A percentile compares a stretch with the other conserved stretches of the same genome.
Evolutionary conservation across 2,113 vertebrate genomes (phyloP).

Genomic region (Microtus pennsylvanicus): DNA sequence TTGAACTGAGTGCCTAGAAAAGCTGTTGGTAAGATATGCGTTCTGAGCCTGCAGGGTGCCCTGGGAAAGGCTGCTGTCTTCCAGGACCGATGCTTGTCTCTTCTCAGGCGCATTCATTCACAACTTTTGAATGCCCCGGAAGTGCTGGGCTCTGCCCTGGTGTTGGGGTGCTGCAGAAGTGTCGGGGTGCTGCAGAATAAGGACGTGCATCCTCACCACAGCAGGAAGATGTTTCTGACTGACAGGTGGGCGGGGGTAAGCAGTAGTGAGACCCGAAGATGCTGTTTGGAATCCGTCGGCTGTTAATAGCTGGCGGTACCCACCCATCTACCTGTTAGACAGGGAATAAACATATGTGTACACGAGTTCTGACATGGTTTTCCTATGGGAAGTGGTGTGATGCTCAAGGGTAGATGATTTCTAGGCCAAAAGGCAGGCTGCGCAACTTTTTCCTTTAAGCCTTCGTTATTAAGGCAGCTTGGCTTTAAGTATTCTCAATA

Average conservation of each 20-base stretch:
- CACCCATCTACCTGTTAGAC: neutral
- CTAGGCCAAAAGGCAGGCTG: neutral
- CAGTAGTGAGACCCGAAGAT: neutral
- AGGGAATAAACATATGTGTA: neutral
- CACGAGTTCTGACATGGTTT: neutral
- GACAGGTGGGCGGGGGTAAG: neutral
- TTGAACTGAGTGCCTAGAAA: constrained; percentile 23
- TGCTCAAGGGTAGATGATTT: neutral
- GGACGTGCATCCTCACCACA: neutral
- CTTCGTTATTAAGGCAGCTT: neutral
- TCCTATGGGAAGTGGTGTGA: neutral
- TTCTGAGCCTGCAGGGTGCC: neutral
- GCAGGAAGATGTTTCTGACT: neutral
- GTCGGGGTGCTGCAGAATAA: neutral
- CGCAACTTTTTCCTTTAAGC: constrained; percentile 8
- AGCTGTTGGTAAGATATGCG: neutral
- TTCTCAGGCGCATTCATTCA: neutral
- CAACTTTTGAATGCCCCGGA: neutral
- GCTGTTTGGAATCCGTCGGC: neutral
- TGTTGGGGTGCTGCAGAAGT: neutral
- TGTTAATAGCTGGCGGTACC: neutral
- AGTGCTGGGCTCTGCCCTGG: neutral
- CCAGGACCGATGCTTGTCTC: neutral
- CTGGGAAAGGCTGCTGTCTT: constrained; percentile 4
- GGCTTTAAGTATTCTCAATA: neutral